Conservation (phyloP, 35 echinoderm and acorn worm species). For the Ophioderma brevispina region DNA sequence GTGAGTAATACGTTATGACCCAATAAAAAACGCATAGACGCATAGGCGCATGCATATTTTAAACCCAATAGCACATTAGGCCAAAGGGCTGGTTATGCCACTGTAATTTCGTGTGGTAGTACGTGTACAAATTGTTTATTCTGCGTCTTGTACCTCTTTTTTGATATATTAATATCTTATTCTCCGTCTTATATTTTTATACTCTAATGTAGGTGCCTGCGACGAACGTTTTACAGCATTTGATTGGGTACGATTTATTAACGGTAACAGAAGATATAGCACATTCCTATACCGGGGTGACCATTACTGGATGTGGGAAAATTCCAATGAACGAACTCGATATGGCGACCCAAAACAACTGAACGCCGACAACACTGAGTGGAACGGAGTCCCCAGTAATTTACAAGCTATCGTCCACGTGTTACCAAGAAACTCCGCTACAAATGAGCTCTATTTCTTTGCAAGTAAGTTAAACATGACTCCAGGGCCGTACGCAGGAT, state of each 20-base stretch:
- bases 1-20: no score
- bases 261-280: slow-evolving; percentile 43
- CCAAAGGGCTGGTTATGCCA: no score
- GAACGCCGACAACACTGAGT: background rate
- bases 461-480: no score
- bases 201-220: slow-evolving; percentile 70
- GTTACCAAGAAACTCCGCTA: background rate
- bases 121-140: no score
- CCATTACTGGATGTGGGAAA: slow-evolving; percentile 72
- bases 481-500: no score
- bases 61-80: no score
- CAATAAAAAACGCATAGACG: no score
- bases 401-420: slow-evolving; percentile 81
- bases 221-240: slow-evolving; percentile 46
- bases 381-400: slow-evolving; percentile 41
- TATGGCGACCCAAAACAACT: slow-evolving; percentile 53
- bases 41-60: no score
- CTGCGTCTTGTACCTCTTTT: no score
- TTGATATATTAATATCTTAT: no score
- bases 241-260: slow-evolving; percentile 67
- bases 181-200: no score
- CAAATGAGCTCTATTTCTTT: slow-evolving; percentile 75
- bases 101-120: no score
- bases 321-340: slow-evolving; percentile 34
- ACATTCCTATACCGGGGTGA: slow-evolving; percentile 62